Conservation (phyloP, 35 echinoderm and acorn worm genomes). For the Hemicentrotus pulcherrimus region DNA sequence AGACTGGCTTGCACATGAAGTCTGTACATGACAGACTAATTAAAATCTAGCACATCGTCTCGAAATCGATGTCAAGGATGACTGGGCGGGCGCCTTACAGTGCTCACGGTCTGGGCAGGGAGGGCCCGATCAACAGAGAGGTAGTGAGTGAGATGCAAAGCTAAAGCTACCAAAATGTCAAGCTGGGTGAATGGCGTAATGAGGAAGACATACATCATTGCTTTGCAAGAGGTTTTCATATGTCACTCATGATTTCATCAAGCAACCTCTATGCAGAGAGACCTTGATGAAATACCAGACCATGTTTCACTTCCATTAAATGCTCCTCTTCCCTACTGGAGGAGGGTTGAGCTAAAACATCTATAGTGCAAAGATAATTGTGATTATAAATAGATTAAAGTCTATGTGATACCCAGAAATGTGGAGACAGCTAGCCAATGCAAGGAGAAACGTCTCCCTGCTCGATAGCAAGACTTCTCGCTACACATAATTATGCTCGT, state of each 20-base stretch:
- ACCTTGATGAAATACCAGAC: not conserved
- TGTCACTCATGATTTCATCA: constrained; percentile 11
- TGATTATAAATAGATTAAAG: too few species aligned
- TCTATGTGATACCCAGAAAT: too few species aligned
- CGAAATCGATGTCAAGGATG: not conserved
- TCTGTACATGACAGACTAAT: constrained; percentile 1
- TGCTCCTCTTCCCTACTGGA: not conserved
- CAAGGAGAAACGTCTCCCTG: not conserved
- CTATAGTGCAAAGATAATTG: not conserved
- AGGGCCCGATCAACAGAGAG: not conserved
- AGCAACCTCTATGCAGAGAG: not conserved
- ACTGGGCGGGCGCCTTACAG: not conserved
- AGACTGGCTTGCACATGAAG: not conserved
- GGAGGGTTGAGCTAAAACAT: not conserved
- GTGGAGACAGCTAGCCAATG: not conserved
- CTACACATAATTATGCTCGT: not conserved
- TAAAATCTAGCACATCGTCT: constrained; percentile 6
- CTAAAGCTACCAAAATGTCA: not conserved
- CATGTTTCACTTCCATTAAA: not conserved
- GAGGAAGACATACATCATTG: not conserved
- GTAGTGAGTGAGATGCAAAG: not conserved
- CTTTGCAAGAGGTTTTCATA: not conserved
- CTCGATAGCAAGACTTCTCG: not conserved
- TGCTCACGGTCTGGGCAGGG: not conserved
- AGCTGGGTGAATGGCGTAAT: constrained; percentile 9